phyloP scores from a whole-genome alignment of 2,797 vertebrate species.

The Coregonus suidteri region DNA sequence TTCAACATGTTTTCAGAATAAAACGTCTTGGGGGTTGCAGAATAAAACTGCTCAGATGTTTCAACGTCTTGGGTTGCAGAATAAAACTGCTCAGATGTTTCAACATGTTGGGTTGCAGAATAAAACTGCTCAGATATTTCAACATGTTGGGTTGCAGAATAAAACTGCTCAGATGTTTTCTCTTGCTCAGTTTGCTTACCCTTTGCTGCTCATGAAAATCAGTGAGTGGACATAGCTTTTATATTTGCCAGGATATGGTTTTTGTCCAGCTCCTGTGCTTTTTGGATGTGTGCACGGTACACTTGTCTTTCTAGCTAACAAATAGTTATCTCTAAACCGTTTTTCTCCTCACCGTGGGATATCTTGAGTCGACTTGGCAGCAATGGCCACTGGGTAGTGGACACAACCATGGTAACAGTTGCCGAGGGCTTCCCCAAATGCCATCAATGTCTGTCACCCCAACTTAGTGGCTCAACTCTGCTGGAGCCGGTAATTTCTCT shows the following conservation, averaged over 20 bases:
- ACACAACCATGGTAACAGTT: constrained; percentile 13
- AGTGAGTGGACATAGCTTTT: not conserved
- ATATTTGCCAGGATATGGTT: constrained; percentile 21
- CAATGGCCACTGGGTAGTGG: constrained; percentile 13
- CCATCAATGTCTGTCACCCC: constrained; percentile 51
- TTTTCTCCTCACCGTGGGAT: constrained; percentile 4
- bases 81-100: not conserved
- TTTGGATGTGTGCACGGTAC: not conserved
- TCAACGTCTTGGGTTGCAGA: not conserved
- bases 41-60: not conserved
- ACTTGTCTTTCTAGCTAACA: not conserved
- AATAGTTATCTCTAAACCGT: constrained; percentile 18
- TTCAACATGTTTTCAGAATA: not conserved
- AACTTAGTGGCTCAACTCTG: constrained; percentile 53
- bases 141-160: not conserved
- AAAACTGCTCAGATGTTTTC: not conserved
- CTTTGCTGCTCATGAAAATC: not conserved
- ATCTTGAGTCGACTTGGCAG: constrained; percentile 8
- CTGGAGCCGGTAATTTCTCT: constrained; percentile 37
- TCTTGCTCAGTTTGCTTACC: not conserved
- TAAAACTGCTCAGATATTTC: not conserved
- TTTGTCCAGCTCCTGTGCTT: constrained; percentile 18
- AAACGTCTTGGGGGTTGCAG: not conserved
- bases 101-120: not conserved
- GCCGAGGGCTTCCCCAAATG: constrained; percentile 32